phyloP scores from a whole-genome alignment of 1,140 invertebrate species.

The Conus betulinus region DNA sequence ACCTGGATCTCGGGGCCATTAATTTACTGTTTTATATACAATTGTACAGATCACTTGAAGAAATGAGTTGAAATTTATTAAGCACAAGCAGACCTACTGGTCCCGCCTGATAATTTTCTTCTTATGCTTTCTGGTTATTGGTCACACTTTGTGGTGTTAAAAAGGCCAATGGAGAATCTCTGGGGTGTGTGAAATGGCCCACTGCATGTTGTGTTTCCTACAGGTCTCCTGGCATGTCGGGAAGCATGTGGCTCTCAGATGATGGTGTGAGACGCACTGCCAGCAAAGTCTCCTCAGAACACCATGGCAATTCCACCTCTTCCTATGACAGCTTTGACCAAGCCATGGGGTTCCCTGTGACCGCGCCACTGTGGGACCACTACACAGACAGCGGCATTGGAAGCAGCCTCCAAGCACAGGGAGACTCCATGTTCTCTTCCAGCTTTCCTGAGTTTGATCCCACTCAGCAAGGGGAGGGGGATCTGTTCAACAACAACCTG shows the following conservation, averaged over 20 bases:
- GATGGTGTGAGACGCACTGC: constrained; percentile 23
- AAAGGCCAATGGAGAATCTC: too few species aligned
- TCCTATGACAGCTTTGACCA: constrained; percentile 44
- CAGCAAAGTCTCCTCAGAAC: constrained; percentile 19
- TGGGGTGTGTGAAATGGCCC: too few species aligned
- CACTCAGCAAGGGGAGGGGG: constrained; percentile 9
- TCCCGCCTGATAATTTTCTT: too few species aligned
- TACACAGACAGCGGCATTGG: constrained; percentile 33
- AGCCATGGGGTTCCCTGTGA: constrained; percentile 19
- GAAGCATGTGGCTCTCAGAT: constrained; percentile 45
- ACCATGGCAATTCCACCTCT: constrained; percentile 21
- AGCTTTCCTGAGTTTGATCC: constrained; percentile 25
- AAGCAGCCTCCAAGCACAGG: constrained; percentile 20
- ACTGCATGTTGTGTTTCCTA: constrained; percentile 10
- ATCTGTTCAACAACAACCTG: constrained; percentile 26
- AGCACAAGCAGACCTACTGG: too few species aligned
- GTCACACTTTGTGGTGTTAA: too few species aligned
- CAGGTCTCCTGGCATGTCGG: constrained; percentile 46
- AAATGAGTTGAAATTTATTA: too few species aligned
- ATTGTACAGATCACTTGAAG: too few species aligned
- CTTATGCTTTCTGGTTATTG: too few species aligned
- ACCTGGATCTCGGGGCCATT: too few species aligned
- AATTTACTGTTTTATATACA: too few species aligned
- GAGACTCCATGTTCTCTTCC: constrained; percentile 29
- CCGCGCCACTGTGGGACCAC: constrained; percentile 44